Conservation (phyloP, 2,888 invertebrate genomes). For the Euplagia quadripunctaria region DNA sequence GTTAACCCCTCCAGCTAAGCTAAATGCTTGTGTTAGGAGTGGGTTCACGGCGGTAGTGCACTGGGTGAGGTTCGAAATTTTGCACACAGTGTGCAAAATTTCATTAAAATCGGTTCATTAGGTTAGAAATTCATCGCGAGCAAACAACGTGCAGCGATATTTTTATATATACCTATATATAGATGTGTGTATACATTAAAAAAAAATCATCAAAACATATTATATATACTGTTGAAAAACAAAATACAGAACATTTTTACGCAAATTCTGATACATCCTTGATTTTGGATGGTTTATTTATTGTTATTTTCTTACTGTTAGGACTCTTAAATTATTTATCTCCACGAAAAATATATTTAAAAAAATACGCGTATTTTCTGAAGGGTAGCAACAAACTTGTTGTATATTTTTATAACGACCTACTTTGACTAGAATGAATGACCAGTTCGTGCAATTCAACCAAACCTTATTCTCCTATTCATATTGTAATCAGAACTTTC, state of each 20-base stretch:
- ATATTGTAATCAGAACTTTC: neutral
- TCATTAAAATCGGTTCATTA: no score
- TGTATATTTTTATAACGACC: neutral
- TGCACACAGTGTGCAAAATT: no score
- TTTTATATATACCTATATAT: no score
- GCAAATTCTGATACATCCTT: neutral
- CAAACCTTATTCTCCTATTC: neutral
- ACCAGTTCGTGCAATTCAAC: neutral
- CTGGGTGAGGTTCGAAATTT: no score
- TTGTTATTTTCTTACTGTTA: neutral
- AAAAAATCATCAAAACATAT: no score
- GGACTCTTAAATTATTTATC: no score
- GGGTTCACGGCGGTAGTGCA: no score
- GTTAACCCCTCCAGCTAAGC: no score
- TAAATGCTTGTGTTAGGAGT: no score
- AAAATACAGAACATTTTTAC: neutral
- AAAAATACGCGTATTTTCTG: neutral
- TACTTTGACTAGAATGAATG: neutral
- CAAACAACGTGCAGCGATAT: no score
- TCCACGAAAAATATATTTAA: neutral
- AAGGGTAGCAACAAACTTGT: neutral
- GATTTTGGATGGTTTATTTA: neutral
- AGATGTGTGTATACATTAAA: no score
- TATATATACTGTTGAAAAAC: neutral
- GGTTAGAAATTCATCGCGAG: no score